phyloP scores from a whole-genome alignment of 2,113 vertebrate genomes.

The Polyodon spathula region DNA sequence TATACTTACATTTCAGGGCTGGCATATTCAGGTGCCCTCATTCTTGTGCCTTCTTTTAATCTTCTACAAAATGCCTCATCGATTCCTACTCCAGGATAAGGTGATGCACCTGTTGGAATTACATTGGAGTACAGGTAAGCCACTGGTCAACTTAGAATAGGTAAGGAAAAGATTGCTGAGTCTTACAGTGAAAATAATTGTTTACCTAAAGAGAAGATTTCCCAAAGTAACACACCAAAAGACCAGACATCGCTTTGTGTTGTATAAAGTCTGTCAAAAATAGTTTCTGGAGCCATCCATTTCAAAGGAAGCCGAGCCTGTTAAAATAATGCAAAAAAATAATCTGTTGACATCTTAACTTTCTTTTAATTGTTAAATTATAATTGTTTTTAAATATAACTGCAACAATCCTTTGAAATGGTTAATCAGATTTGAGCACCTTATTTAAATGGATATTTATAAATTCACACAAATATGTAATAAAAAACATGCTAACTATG shows the following conservation, averaged over 20 bases:
- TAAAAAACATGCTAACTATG: too few species aligned
- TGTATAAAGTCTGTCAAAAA: conserved; percentile 94
- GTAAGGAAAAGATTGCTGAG: too few species aligned
- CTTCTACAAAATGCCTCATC: conserved; percentile 93
- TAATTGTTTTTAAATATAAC: too few species aligned
- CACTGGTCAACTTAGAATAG: too few species aligned
- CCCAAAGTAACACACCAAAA: conserved; percentile 93
- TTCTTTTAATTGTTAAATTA: too few species aligned
- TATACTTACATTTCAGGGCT: conserved; percentile 82
- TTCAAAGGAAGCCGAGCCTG: conserved; percentile 91
- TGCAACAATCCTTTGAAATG: too few species aligned
- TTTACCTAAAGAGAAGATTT: conserved; percentile 95
- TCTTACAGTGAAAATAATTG: not conserved
- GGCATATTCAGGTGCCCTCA: conserved; percentile 93
- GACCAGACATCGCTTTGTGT: conserved; percentile 98
- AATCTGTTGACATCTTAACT: too few species aligned
- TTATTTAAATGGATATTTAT: too few species aligned
- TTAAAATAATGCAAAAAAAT: conserved; percentile 1
- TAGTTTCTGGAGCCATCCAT: conserved; percentile 98
- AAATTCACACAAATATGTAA: too few species aligned
- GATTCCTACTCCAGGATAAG: conserved; percentile 93
- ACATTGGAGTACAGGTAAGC: not conserved
- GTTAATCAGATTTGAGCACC: too few species aligned
- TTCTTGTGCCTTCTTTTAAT: conserved; percentile 91
- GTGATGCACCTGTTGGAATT: conserved; percentile 74